phyloP scores from a whole-genome alignment of 2,797 vertebrate genomes.

The Microctenopoma stevenorrisi region DNA sequence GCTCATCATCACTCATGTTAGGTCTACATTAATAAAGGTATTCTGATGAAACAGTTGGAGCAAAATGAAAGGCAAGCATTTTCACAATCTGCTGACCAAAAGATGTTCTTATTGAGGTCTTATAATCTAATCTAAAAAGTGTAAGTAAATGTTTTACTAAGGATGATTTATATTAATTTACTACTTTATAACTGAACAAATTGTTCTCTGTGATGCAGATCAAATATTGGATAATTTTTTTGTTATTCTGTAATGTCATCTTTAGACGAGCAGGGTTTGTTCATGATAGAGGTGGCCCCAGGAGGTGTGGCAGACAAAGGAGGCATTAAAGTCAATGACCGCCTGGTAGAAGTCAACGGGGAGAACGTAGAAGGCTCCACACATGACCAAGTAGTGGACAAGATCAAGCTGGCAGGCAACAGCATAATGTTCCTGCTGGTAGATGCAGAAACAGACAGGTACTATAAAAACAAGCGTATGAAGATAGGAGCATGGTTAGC shows the following conservation, averaged over 20 bases:
- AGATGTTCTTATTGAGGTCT: neutral
- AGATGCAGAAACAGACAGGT: slow-evolving; percentile 84
- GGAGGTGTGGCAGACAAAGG: slow-evolving; percentile 86
- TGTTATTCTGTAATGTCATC: neutral
- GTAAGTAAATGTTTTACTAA: too few relatives aligned
- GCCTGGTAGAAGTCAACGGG: slow-evolving; percentile 91
- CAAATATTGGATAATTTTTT: neutral
- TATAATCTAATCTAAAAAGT: too few relatives aligned
- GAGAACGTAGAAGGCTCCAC: slow-evolving; percentile 84
- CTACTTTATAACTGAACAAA: neutral
- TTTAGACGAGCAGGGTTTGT: slow-evolving; percentile 85
- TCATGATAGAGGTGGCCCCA: slow-evolving; percentile 83
- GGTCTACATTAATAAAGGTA: neutral
- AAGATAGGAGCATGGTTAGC: slow-evolving; percentile 79
- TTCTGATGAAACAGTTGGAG: neutral
- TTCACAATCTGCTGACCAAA: neutral
- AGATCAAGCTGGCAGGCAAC: slow-evolving; percentile 85
- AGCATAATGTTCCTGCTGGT: slow-evolving; percentile 86
- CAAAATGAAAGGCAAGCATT: neutral
- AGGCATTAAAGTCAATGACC: slow-evolving; percentile 86
- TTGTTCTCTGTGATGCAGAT: neutral
- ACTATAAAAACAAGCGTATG: slow-evolving; percentile 78
- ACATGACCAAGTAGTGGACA: slow-evolving; percentile 87
- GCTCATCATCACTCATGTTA: too few relatives aligned
- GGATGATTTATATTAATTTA: too few relatives aligned